phyloP scores from a whole-genome alignment of 1,140 invertebrate genomes.

The Hyles vespertilio region DNA sequence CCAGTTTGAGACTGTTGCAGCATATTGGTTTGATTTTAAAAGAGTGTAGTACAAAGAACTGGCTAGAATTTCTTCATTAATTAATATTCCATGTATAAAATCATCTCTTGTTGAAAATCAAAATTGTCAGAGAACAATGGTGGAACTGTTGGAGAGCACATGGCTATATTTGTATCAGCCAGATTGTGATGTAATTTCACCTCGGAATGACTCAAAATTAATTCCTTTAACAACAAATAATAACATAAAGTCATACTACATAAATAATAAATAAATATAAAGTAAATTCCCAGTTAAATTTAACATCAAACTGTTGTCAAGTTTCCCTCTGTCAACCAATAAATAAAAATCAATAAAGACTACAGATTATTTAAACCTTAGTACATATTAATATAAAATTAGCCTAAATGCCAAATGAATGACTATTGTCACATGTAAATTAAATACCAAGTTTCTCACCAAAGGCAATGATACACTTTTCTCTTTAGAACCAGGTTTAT shows the following conservation, averaged over 20 bases:
- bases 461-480: conserved; percentile 70
- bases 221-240: conserved; percentile 77
- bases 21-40: conserved; percentile 85
- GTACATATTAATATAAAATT: no score
- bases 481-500: conserved; percentile 68
- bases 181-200: conserved; percentile 85
- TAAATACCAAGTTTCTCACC: conserved; percentile 56
- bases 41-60: conserved; percentile 90
- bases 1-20: conserved; percentile 87
- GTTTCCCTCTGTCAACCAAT: no score
- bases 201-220: conserved; percentile 81
- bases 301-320: no score
- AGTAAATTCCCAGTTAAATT: no score
- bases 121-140: conserved; percentile 97
- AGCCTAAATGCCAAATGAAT: no score
- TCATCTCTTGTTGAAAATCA: conserved; percentile 95
- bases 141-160: conserved; percentile 92
- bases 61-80: conserved; percentile 95
- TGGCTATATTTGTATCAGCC: conserved; percentile 88
- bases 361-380: no score
- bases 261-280: background rate
- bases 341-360: no score
- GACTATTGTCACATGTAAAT: no score
- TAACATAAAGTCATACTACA: background rate
- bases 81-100: conserved; percentile 91